A percentile compares a stretch with the other conserved stretches of the same genome.
Evolutionary conservation across 1,140 invertebrate species (phyloP).

Genomic region (Drosophila sturtevanti): DNA sequence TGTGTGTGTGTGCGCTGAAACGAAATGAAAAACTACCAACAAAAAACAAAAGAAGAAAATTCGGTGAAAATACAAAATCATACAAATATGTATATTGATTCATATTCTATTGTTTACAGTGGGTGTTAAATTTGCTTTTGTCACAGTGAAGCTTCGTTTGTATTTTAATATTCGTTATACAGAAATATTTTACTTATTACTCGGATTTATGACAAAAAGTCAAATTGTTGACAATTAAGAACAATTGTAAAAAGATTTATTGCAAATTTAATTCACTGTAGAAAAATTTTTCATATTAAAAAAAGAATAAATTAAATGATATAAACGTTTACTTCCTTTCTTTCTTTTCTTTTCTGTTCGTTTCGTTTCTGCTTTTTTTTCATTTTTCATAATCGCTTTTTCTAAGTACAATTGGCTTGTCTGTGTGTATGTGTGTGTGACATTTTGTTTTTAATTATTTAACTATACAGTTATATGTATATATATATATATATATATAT

Average conservation of each 20-base stretch:
- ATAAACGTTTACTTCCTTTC: background rate
- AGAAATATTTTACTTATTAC: no score
- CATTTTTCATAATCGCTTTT: constrained; percentile 1
- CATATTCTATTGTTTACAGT: no score
- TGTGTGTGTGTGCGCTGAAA: background rate
- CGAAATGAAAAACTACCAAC: background rate
- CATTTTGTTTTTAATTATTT: constrained; percentile 34
- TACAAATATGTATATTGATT: no score
- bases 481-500: background rate
- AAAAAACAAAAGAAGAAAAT: background rate
- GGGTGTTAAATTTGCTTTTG: no score
- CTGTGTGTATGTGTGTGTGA: constrained; percentile 32
- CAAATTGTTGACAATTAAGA: no score
- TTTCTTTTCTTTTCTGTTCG: background rate
- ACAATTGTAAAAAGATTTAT: no score
- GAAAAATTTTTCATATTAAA: background rate
- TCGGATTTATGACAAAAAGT: no score
- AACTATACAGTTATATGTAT: constrained; percentile 17
- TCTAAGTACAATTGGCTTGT: constrained; percentile 76
- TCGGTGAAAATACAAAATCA: background rate
- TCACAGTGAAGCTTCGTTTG: no score
- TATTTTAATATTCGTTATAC: no score
- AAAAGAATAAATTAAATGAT: background rate
- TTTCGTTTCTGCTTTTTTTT: background rate
- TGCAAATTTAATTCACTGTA: no score